Evolutionary conservation across 2,797 vertebrate species (phyloP).

Genomic region (Neomorphus geoffroyi): DNA sequence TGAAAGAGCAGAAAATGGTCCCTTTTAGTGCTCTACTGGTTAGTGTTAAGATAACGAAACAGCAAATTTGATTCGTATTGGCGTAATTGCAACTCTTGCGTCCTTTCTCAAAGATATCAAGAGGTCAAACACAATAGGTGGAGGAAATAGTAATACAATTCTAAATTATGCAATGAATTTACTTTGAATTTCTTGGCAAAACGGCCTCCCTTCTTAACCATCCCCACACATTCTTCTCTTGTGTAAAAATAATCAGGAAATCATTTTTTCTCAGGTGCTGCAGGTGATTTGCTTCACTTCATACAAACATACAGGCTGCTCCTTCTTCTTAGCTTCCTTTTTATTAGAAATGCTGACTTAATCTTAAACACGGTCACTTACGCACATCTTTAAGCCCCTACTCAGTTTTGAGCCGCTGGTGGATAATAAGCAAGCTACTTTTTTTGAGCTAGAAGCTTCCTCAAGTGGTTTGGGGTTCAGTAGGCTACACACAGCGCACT

Average conservation of each 20-base stretch:
- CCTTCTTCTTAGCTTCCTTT: background rate
- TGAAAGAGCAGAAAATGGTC: background rate
- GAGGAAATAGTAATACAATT: background rate
- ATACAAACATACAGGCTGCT: background rate
- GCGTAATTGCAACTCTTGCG: background rate
- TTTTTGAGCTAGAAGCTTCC: background rate
- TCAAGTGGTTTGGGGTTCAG: background rate
- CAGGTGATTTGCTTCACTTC: background rate
- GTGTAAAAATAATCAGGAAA: constrained; percentile 14
- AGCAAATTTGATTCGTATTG: background rate
- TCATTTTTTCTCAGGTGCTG: background rate
- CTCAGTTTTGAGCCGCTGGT: background rate
- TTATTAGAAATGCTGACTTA: background rate
- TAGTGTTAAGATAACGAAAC: background rate
- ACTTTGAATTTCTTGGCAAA: background rate
- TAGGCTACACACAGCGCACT: background rate
- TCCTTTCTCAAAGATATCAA: background rate
- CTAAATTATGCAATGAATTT: background rate
- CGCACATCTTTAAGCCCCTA: background rate
- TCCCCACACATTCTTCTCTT: background rate
- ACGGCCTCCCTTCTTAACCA: background rate
- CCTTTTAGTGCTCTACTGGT: background rate
- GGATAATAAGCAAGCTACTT: background rate
- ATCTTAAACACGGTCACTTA: background rate
- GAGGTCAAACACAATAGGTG: background rate